Conservation (phyloP, 2,113 vertebrate species). For the Calyptomena viridis region DNA sequence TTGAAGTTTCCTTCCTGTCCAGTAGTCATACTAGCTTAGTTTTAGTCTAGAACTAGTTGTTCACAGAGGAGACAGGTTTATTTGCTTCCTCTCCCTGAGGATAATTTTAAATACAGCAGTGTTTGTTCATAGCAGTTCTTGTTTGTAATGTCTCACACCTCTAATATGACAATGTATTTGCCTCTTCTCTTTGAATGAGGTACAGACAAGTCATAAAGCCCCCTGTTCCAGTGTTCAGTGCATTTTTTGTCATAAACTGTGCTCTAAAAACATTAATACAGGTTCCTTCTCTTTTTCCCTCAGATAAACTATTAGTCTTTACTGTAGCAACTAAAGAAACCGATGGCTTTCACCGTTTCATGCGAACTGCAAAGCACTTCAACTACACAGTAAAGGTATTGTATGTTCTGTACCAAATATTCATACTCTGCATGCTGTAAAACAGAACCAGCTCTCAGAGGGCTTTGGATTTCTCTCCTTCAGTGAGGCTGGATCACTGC, state of each 20-base stretch:
- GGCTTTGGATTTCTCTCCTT: neutral
- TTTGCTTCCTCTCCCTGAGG: neutral
- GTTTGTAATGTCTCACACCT: neutral
- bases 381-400: conserved; percentile 95
- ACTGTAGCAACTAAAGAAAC: conserved; percentile 92
- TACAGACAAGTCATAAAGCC: neutral
- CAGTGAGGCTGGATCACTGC: neutral
- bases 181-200: neutral
- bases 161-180: neutral
- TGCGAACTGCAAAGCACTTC: conserved; percentile 90
- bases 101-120: neutral
- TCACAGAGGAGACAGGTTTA: neutral
- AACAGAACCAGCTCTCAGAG: neutral
- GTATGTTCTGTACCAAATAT: neutral
- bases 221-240: neutral
- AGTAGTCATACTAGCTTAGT: neutral
- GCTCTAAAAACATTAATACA: neutral
- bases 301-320: conserved; percentile 92
- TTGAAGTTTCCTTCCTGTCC: neutral
- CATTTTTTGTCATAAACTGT: neutral
- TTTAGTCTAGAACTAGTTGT: neutral
- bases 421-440: neutral
- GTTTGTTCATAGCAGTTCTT: neutral
- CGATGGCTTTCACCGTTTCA: conserved; percentile 92
- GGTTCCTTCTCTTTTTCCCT: conserved; percentile 17